Evolutionary conservation across 2,797 vertebrate genomes (phyloP), one percentile per base, ranked within the genome.

Genomic region (Gymnothorax reevesii): DNA sequence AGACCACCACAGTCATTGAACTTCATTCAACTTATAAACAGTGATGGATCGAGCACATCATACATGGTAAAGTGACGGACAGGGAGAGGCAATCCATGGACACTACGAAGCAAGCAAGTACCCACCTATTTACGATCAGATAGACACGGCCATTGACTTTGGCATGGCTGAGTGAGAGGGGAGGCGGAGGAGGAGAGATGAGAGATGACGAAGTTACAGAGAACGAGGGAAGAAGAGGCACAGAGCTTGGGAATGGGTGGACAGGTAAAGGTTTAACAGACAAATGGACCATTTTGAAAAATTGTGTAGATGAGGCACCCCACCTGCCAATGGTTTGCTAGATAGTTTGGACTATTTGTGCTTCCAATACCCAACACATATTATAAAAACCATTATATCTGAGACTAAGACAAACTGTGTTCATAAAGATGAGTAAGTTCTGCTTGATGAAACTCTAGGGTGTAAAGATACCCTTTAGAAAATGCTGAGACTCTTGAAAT

Each of bases 91-190:
- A 27, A 87, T 86, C 88, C 91, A 91, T 86, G 89, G 93, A 91
- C 90, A 92, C 89, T 91, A 94, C 89, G 92, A 94, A 93, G 90
- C 92, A 88, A 95, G 93, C 93, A 95, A 90, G 91, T 97, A 99
- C 98, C 98, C 97, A 99, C 98, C 98, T 99, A 98, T 99, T 97
- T 96, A 99, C 97, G 96, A 99, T 98, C 95, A 99, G 96, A 97
- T 98, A 97, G 92, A 99, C 97, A 93, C 98, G 98, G 87, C 97
- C 97, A 97, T 95, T 99, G 97, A 99, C 98, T 97, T 99, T 99
- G 96, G 97, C 95, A 92, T 98, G 97, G 96, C 98, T 99, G 97
- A 94, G 94, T 94, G 92, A 95, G 92, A 92, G 87, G 92, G 90
- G 94, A 90, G 91, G 94, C 90, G 93, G 94, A 90, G 73, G 92